Evolutionary conservation across 2,797 vertebrate species (phyloP).

Genomic region (Phrynocephalus vlangalii): DNA sequence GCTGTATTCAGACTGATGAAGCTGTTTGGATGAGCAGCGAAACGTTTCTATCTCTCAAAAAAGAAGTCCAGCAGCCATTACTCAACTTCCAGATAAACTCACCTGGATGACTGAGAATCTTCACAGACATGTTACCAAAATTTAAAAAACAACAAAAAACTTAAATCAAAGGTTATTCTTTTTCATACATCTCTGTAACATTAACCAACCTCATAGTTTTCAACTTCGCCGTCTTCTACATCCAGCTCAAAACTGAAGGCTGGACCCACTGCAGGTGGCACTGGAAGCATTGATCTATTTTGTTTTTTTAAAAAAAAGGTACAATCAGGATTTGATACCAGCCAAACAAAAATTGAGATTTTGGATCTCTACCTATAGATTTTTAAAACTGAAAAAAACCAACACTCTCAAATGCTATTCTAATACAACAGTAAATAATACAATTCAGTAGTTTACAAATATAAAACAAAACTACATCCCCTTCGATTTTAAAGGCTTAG

Average conservation of each 20-base stretch:
- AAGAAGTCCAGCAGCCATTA: no score
- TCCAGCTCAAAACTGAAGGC: slow-evolving; percentile 96
- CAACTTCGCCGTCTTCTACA: slow-evolving; percentile 97
- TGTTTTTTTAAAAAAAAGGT: slow-evolving; percentile 28
- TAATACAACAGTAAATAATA: not conserved
- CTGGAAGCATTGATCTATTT: slow-evolving; percentile 93
- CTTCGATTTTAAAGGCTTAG: not conserved
- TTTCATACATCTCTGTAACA: not conserved
- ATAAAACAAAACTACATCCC: not conserved
- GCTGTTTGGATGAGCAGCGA: no score
- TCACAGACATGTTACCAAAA: no score
- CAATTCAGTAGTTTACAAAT: not conserved
- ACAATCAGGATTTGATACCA: slow-evolving; percentile 31
- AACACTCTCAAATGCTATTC: not conserved
- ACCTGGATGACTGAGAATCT: no score
- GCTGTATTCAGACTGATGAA: no score
- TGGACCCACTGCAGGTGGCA: slow-evolving; percentile 92
- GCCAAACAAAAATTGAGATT: slow-evolving; percentile 25
- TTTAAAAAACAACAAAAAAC: no score
- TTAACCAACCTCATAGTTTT: slow-evolving; percentile 95
- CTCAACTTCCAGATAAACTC: no score
- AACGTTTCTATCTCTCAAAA: no score
- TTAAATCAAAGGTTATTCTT: not conserved
- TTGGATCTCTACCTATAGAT: not conserved
- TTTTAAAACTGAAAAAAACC: not conserved